A percentile compares a stretch with the other conserved stretches of the same genome.
phyloP scores from a whole-genome alignment of 2,888 invertebrate species.

The Ligdia adustata region DNA sequence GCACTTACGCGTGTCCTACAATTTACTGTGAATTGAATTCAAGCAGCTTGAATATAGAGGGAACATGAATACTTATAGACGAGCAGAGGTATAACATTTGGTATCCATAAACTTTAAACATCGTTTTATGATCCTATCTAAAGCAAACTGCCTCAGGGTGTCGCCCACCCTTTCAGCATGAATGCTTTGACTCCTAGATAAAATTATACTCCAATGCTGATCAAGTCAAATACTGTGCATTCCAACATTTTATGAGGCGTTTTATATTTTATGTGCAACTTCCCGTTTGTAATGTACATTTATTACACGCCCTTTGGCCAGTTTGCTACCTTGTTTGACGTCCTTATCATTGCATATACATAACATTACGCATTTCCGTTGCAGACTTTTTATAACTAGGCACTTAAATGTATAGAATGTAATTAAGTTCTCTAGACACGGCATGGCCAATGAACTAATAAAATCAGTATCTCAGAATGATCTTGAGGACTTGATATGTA shows the following conservation, averaged over 20 bases:
- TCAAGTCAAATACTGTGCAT: too few relatives aligned
- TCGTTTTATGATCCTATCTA: background rate
- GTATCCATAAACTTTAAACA: slow-evolving; percentile 4
- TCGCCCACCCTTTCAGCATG: too few relatives aligned
- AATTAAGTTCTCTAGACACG: slow-evolving; percentile 25
- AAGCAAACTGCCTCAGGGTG: background rate
- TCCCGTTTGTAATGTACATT: background rate
- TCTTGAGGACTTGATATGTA: too few relatives aligned
- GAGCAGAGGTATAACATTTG: slow-evolving; percentile 1
- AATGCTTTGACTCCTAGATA: too few relatives aligned
- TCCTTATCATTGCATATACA: slow-evolving; percentile 28
- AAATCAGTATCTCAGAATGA: too few relatives aligned
- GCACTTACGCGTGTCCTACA: slow-evolving; percentile 22
- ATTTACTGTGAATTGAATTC: slow-evolving; percentile 31
- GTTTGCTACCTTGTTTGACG: background rate
- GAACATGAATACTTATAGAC: slow-evolving; percentile 6
- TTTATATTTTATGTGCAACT: too few relatives aligned
- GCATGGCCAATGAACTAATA: slow-evolving; percentile 27
- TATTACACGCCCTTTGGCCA: background rate
- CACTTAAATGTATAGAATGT: background rate
- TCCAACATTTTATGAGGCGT: too few relatives aligned
- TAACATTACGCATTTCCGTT: slow-evolving; percentile 38
- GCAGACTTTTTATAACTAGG: slow-evolving; percentile 27
- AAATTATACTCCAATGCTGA: too few relatives aligned
- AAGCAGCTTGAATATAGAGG: slow-evolving; percentile 6